phyloP scores from a whole-genome alignment of 1,140 invertebrate genomes.

The Nomia melanderi region DNA sequence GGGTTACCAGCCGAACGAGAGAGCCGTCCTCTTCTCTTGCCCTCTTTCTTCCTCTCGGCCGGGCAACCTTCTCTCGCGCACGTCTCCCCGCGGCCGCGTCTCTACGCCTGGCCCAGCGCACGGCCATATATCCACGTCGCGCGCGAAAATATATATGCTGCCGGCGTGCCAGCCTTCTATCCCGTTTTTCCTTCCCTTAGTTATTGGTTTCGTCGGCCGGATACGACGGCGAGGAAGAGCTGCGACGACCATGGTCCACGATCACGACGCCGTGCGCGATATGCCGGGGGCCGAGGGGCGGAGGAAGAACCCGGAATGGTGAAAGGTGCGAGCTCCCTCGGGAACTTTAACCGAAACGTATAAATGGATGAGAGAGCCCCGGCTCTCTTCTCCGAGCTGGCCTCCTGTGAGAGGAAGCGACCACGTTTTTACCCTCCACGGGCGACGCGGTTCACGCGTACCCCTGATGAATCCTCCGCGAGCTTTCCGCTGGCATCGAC shows the following conservation, averaged over 20 bases:
- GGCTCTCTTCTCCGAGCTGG: too few relatives aligned
- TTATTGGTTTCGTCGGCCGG: slow-evolving; percentile 75
- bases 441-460: not conserved
- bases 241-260: slow-evolving; percentile 45
- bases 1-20: slow-evolving; percentile 58
- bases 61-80: slow-evolving; percentile 12
- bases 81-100: not conserved
- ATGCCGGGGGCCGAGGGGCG: not conserved
- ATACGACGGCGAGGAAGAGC: slow-evolving; percentile 40
- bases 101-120: not conserved
- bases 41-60: too few relatives aligned
- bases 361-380: slow-evolving; percentile 42
- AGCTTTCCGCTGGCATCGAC: too few relatives aligned
- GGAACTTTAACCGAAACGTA: slow-evolving; percentile 55
- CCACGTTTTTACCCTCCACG: too few relatives aligned
- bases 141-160: slow-evolving; percentile 54
- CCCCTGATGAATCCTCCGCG: slow-evolving; percentile 1
- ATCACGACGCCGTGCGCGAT: slow-evolving; percentile 24
- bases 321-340: slow-evolving; percentile 42
- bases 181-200: slow-evolving; percentile 66
- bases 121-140: slow-evolving; percentile 48
- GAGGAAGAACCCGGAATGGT: slow-evolving; percentile 5
- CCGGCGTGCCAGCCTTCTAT: slow-evolving; percentile 42
- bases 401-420: too few relatives aligned
- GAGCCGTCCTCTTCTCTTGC: not conserved